phyloP scores from a whole-genome alignment of 2,888 invertebrate species.

The Hecatera dysodea region DNA sequence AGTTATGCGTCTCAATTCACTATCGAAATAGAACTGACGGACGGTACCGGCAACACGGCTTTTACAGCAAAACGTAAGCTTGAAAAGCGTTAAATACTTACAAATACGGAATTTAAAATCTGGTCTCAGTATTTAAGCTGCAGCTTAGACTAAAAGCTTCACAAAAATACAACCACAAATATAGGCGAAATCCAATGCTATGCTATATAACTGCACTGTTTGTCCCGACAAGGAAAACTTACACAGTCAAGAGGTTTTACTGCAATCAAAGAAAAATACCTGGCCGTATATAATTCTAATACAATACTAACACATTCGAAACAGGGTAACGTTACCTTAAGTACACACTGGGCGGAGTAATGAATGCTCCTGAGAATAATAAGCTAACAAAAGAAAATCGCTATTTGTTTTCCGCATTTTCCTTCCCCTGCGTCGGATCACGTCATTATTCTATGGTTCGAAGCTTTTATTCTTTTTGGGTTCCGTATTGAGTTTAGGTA shows the following conservation, averaged over 20 bases:
- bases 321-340: conserved; percentile 55
- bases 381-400: conserved; percentile 90
- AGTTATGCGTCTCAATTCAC: too few species aligned
- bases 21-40: too few species aligned
- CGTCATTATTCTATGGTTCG: conserved; percentile 85
- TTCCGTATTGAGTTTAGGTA: conserved; percentile 57
- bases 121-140: neutral
- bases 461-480: conserved; percentile 69
- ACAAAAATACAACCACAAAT: neutral
- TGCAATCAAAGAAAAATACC: conserved; percentile 55
- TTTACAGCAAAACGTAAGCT: neutral
- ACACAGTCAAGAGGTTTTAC: conserved; percentile 33
- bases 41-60: neutral
- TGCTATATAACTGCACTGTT: conserved; percentile 22
- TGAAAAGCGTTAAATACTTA: neutral
- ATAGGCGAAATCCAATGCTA: neutral
- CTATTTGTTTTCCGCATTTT: conserved; percentile 87
- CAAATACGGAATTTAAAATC: neutral
- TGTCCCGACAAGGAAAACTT: conserved; percentile 38
- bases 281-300: conserved; percentile 57
- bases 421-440: conserved; percentile 83
- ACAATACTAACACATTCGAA: conserved; percentile 65
- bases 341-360: conserved; percentile 81
- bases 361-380: conserved; percentile 88
- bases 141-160: neutral